phyloP scores from a whole-genome alignment of 2,888 invertebrate species.

The Leptopilina drosophilae region DNA sequence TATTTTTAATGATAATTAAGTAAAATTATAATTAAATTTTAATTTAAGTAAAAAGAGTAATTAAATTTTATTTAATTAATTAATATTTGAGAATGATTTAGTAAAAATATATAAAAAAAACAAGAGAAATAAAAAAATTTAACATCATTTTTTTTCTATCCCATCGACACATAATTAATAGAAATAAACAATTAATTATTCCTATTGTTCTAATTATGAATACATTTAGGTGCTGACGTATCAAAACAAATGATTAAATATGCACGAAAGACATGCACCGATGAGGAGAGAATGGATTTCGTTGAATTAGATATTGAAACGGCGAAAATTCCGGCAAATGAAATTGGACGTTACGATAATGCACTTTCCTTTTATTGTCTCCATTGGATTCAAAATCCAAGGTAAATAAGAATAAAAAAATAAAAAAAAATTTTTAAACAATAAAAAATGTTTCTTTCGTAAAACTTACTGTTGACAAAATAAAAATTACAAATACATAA shows the following conservation, averaged over 20 bases:
- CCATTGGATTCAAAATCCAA: constrained; percentile 87
- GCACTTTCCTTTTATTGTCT: constrained; percentile 88
- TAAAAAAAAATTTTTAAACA: too few species aligned
- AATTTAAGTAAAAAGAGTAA: too few species aligned
- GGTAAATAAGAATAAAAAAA: constrained; percentile 75
- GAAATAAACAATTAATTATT: neutral
- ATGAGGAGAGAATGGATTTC: constrained; percentile 78
- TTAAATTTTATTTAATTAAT: too few species aligned
- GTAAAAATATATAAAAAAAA: too few species aligned
- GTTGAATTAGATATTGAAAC: constrained; percentile 80
- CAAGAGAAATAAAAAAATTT: too few species aligned
- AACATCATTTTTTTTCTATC: too few species aligned
- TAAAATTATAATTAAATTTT: too few species aligned
- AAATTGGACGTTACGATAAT: constrained; percentile 81
- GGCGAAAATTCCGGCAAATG: constrained; percentile 77
- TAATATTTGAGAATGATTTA: too few species aligned
- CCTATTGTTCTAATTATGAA: neutral
- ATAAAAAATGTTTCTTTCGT: too few species aligned
- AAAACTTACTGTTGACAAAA: too few species aligned
- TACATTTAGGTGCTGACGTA: constrained; percentile 82
- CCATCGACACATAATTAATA: neutral
- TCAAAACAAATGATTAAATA: constrained; percentile 85
- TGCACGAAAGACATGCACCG: constrained; percentile 80
- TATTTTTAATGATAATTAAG: too few species aligned
- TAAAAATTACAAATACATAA: too few species aligned